Conservation (phyloP, 1,140 invertebrate genomes). For the Parasteatoda tepidariorum region DNA sequence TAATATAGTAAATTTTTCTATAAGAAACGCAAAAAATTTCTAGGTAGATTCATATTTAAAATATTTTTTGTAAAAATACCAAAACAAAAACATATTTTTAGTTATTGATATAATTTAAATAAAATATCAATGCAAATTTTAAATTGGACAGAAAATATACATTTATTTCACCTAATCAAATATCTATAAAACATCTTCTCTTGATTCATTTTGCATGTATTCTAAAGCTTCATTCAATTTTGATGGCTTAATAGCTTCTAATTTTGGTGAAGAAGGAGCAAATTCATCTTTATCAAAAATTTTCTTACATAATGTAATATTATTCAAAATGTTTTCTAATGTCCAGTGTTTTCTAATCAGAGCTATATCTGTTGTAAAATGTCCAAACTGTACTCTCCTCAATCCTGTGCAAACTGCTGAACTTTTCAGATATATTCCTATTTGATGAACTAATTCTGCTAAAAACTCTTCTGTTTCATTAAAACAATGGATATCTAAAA, state of each 20-base stretch:
- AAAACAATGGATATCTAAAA: slow-evolving; percentile 84
- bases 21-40: no score
- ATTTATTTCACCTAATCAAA: no score
- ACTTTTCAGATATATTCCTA: slow-evolving; percentile 82
- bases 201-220: slow-evolving; percentile 27
- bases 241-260: slow-evolving; percentile 14
- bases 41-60: no score
- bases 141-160: no score
- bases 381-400: slow-evolving; percentile 83
- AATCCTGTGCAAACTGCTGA: slow-evolving; percentile 83
- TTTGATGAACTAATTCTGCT: slow-evolving; percentile 79
- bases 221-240: not conserved
- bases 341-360: slow-evolving; percentile 87
- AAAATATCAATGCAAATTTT: no score
- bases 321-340: slow-evolving; percentile 78
- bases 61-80: no score
- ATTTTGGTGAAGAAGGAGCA: not conserved
- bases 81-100: no score
- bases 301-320: slow-evolving; percentile 71
- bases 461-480: slow-evolving; percentile 85
- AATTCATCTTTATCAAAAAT: slow-evolving; percentile 8
- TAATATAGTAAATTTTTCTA: no score
- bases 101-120: no score
- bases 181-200: slow-evolving; percentile 23
- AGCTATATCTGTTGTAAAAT: slow-evolving; percentile 81